A percentile compares a stretch with the other conserved stretches of the same genome.
phyloP scores from a whole-genome alignment of 2,113 vertebrate species.

The Tragelaphus strepsiceros region DNA sequence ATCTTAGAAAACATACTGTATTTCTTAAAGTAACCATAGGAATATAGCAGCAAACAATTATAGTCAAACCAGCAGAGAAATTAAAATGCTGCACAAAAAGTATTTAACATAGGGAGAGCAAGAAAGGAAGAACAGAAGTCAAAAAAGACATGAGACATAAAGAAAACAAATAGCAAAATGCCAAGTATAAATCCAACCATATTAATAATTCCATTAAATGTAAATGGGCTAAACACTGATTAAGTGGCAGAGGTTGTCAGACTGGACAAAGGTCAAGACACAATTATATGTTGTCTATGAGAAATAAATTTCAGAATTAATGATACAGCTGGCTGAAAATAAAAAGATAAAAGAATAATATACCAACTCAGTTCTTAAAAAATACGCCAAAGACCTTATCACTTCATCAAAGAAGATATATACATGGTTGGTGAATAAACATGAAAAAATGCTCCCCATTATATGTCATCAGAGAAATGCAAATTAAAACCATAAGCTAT shows the following conservation, averaged over 20 bases:
- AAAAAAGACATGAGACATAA: neutral
- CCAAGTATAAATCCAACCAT: neutral
- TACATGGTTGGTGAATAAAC: neutral
- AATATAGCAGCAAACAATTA: neutral
- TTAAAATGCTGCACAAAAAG: neutral
- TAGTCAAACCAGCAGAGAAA: neutral
- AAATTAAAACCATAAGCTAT: neutral
- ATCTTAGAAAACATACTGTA: neutral
- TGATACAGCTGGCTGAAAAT: neutral
- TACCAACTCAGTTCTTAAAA: neutral
- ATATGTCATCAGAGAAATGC: neutral
- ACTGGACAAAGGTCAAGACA: neutral
- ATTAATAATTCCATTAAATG: neutral
- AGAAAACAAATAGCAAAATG: neutral
- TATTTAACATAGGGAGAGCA: neutral
- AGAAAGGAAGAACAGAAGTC: neutral
- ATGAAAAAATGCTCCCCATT: neutral
- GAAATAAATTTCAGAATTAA: neutral
- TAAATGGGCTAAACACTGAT: neutral
- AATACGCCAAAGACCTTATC: neutral
- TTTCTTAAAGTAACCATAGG: neutral
- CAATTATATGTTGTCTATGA: neutral
- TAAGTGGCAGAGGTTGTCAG: neutral
- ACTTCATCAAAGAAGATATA: neutral
- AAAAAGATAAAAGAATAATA: neutral